Conservation (phyloP, 2,888 invertebrate species). For the Limnephilus rhombicus region DNA sequence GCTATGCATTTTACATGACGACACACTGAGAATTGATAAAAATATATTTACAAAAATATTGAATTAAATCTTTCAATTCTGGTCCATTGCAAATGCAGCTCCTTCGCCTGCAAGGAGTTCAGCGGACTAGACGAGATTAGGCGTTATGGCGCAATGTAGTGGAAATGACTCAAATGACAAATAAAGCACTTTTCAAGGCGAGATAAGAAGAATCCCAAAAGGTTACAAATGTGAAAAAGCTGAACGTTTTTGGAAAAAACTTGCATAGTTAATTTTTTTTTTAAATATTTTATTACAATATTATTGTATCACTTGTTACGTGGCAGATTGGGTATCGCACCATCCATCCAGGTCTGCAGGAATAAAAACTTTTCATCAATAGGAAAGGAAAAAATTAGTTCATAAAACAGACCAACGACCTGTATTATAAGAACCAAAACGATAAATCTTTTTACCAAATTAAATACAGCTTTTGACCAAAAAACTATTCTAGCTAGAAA, state of each 20-base stretch:
- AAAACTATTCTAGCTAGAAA: no score
- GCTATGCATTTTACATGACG: neutral
- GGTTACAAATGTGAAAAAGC: neutral
- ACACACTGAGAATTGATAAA: neutral
- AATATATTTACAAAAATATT: neutral
- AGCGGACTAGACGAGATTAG: neutral
- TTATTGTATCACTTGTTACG: no score
- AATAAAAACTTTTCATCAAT: no score
- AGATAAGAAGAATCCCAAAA: neutral
- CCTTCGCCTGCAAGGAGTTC: neutral
- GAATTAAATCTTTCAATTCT: neutral
- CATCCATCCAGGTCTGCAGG: no score
- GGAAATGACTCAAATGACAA: neutral
- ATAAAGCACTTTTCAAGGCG: neutral
- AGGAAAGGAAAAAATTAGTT: no score
- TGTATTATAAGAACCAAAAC: no score
- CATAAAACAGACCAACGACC: no score
- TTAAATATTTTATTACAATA: no score
- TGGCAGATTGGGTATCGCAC: no score
- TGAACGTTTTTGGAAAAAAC: neutral
- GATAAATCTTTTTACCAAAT: no score
- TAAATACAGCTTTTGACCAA: no score
- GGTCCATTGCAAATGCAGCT: neutral
- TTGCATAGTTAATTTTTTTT: no score
- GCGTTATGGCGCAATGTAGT: neutral